Evolutionary conservation across 2,888 invertebrate genomes (phyloP), one percentile per base, ranked within the genome.

Genomic region (Drosophila prolongata): DNA sequence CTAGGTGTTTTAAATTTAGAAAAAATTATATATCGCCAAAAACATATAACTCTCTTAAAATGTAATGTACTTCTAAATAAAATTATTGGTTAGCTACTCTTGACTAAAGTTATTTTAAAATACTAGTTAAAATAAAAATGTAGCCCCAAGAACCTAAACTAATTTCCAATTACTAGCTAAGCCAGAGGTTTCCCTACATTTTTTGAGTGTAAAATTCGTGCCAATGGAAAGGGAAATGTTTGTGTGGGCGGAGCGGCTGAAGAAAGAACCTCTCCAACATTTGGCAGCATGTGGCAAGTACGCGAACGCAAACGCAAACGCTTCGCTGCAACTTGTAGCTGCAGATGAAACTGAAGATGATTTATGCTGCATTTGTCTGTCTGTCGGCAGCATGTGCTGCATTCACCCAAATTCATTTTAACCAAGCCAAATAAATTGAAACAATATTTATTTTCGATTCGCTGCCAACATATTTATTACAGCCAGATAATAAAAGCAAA

Each of bases 271-370:
- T 60, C 74, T 65, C 55, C 68, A 80, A 69, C 83, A 89, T 83
- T 87, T 87, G 89, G 89, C 83, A 84, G 83, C 89, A 89, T 89
- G 89, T 89, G 81, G 89, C 87, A 83, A 83, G 89, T 87, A 86
- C 78, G 84, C 80, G 84, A 70, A 75, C 82, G 76, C 65, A 57
- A 75, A 60, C 35, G 43, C 37, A 14, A 60, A 80, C 80, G 89
- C 80, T 69, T 61, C 78, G 78, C 55, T 82, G 82, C 89, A 82
- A 88, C 82, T 86, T 86, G 80, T 75, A 79, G 64, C 88, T 73
- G 70, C 73, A 67, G 58, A 68, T 72, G 83, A 72, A 79, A 68
- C 77, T 86, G 83, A 86, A 88, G 83, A 82, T 82, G 82, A 82
- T 82, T 82, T 82, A 82, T 82, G 84, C 65, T 73, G 80, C 86